Base-by-base conservation (phyloP, 2,113 vertebrate genomes). In the Kryptolebias marmoratus region DNA sequence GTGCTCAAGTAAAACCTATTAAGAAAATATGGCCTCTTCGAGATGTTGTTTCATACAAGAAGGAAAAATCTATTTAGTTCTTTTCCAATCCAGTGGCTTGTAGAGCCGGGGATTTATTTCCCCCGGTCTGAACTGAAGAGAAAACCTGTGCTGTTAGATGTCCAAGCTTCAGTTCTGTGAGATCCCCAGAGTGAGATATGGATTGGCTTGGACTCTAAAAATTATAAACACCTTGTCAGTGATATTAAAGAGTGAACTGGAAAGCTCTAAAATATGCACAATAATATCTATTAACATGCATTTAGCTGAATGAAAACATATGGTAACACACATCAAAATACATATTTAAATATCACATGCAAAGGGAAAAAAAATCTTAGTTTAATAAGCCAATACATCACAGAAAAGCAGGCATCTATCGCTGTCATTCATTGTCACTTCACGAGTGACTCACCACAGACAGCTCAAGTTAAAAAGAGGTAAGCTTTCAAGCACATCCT, bases 1-100 rank as follows among this genome's bases (percentile, higher is more conserved):
- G 73, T 83, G 78, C 78, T 79, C 80, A 83, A 82, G 79, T 78
- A 82, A 87, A 89, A 88, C 78, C 74, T 83, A 87, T 91, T 87
- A 89, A 84, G 72, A 85, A 78, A 85, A 90, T 85, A 89, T 85
- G 83, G 81, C 84, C 83, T 68, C 45, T 2, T 83, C 75, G 69
- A 85, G 77, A 82, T 75, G 77, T 69, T 54, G 73, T 87, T 88
- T 87, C 69, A 87, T 82, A 83, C 49, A 66, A 78, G 73, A 65
- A 57, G 66, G 74, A 71, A 77, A 88, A 84, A 89, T 86, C 81
- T 77, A 87, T 92, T 91, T 87, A 72, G 78, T 83, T 84, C 50
- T 80, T 89, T 90, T 92, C 90, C 90, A 85, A 86, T 90, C 77
- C 86, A 90, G 73, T 87, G 83, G 87, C 69, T 89, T 82, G 84